Base-by-base conservation (phyloP, 53 echinoderm and acorn worm species). In the Echinometra lucunter region DNA sequence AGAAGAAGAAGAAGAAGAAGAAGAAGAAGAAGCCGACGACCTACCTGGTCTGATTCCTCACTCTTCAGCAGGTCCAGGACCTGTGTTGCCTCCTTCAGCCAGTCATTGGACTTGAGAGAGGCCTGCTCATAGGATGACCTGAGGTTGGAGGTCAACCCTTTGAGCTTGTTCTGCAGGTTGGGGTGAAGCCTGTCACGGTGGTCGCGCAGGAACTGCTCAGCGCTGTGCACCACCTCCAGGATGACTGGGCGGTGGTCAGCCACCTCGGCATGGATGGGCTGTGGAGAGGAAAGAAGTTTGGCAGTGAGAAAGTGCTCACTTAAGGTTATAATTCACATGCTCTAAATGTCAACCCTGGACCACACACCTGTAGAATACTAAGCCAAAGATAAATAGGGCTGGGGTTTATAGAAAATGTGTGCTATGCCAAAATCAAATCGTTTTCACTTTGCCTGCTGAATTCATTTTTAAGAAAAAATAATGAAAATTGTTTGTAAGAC, bases 151-250 rank as follows among this genome's bases (percentile, higher is more conserved):
- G 98, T 97, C 97, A 98, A 95, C 28, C 94, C 83, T 95, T 99
- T 97, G 49, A 99, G 95, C 92, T 98, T 98, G 96, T 96, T 98
- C 96, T 97, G 98, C 80, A 97, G 96, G 44, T 96, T 96, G 0
- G 99, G 99, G 13, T 96, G 95, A 58, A 99, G 95, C 9, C 97
- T 88, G 88, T 99, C 99, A 1, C 97, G 97, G 82, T 99, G 98
- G 92, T 99, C 99, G 30, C 98, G 95, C 53, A 99, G 74, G 99
- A 99, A 99, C 95, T 98, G 97, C 95, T 99, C 99, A 21, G 98
- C 97, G 69, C 94, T 98, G 95, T 98, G 98, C 81, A 99, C 96
- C 37, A 96, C 96, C 95, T 98, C 97, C 21, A 97, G 94, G 94
- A 99, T 98, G 95, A 97, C 95, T 25, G 98, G 98, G 57, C 98